Percentiles rank a stretch among this genome's conserved stretches.
Conservation (phyloP, 2,113 vertebrate species). For the Rhinoptilus africanus region DNA sequence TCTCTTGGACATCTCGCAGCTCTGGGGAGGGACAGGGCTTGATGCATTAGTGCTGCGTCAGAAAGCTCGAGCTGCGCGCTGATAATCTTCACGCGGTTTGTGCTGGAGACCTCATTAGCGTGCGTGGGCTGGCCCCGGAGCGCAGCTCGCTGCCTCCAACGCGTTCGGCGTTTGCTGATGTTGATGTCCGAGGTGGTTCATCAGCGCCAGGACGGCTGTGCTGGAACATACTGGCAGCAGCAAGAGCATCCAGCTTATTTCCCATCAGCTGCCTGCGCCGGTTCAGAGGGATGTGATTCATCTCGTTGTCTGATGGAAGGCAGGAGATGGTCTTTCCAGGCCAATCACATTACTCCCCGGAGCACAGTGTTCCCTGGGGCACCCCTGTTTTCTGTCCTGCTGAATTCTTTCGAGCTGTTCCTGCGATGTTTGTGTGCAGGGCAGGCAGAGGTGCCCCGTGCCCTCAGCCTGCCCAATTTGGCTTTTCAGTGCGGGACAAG, state of each 20-base stretch:
- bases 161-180: fast-evolving
- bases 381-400: not conserved
- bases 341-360: fast-evolving
- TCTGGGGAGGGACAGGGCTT: not conserved
- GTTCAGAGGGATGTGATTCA: not conserved
- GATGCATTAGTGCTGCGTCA: fast-evolving
- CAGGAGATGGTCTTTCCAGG: not conserved
- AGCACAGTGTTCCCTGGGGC: not conserved
- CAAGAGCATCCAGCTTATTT: not conserved
- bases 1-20: fast-evolving
- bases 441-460: no score
- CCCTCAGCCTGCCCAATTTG: not conserved
- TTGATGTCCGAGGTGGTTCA: not conserved
- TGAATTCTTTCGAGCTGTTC: not conserved
- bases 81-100: not conserved
- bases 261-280: not conserved
- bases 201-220: not conserved
- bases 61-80: fast-evolving
- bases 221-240: not conserved
- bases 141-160: not conserved
- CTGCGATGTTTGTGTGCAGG: fast-evolving
- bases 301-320: not conserved
- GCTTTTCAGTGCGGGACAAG: conserved; percentile 82
- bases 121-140: not conserved
- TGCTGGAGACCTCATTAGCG: not conserved